Evolutionary conservation across 2,797 vertebrate genomes (phyloP), one percentile per base, ranked within the genome.

Genomic region (Thalassophryne amazonica): DNA sequence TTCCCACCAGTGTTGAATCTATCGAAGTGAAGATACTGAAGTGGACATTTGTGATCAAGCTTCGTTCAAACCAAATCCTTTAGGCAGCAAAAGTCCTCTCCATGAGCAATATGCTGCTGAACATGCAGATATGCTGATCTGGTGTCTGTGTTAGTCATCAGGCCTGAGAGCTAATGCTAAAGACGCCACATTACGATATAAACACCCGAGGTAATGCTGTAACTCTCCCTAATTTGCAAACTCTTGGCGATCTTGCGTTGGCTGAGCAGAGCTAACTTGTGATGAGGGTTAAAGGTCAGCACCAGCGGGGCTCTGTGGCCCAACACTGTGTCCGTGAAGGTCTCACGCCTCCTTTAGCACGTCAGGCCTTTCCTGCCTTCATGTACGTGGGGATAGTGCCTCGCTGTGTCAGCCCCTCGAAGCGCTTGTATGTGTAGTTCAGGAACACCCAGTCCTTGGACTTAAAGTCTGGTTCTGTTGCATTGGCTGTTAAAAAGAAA

Each of bases 371-470:
- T 60, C 94, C 94, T 0, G 90, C 89, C 85, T 98, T 97, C 94
- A 95, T 97, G 89, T 98, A 98, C 18, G 91, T 94, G 23, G 96
- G 97, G 76, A 99, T 98, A 14, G 95, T 95, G 74, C 97, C 96
- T 29, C 96, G 92, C 73, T 98, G 96, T 0, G 97, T 99, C 47
- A 99, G 85, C 36, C 96, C 97, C 84, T 99, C 97, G 23, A 99
- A 99, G 46, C 97, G 93, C 69, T 99, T 99, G 89, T 99, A 99
- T 7, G 97, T 99, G 47, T 99, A 99, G 88, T 99, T 99, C 73
- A 99, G 93, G 81, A 99, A 99, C 60, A 99, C 97, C 97, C 97
- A 99, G 89, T 99, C 97, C 93, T 99, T 99, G 43, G 95, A 97
- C 80, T 99, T 99, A 85, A 97, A 98, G 89, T 98, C 97, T 0